A percentile compares a stretch with the other conserved stretches of the same genome.
phyloP scores from a whole-genome alignment of 2,797 vertebrate genomes.

The Epinephelus malabaricus region DNA sequence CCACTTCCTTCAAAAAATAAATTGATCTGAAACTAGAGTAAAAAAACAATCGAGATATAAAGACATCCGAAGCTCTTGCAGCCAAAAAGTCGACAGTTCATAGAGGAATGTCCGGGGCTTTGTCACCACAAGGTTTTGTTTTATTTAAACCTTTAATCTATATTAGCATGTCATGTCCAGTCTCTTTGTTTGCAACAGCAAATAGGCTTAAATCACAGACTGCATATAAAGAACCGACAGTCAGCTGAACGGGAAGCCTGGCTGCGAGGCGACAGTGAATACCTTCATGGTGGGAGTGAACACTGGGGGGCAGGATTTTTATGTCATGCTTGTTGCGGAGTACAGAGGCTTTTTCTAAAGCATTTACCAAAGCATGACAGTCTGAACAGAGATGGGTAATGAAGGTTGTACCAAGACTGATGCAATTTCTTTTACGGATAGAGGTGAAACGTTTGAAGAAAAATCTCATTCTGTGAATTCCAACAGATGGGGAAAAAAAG shows the following conservation, averaged over 20 bases:
- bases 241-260: conserved; percentile 39
- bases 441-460: conserved; percentile 10
- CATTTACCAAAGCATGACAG: conserved; percentile 34
- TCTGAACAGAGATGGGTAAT: conserved; percentile 35
- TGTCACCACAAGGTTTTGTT: background rate
- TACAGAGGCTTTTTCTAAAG: conserved; percentile 52
- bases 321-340: conserved; percentile 59
- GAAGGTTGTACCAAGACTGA: conserved; percentile 21
- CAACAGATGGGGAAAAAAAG: background rate
- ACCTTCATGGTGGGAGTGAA: conserved; percentile 62
- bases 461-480: background rate
- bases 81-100: background rate
- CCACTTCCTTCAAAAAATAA: too few species aligned
- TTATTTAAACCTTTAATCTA: conserved; percentile 46
- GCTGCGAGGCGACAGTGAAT: conserved; percentile 23
- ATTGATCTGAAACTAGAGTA: too few species aligned
- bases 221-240: conserved; percentile 31
- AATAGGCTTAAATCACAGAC: conserved; percentile 43
- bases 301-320: conserved; percentile 71
- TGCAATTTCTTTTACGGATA: conserved; percentile 3
- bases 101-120: background rate
- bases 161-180: conserved; percentile 4
- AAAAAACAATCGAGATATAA: too few species aligned
- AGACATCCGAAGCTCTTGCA: too few species aligned
- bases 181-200: conserved; percentile 33